Evolutionary conservation across 2,888 invertebrate species (phyloP), one percentile per base, ranked within the genome.

Genomic region (Holacanthella duospinosa): DNA sequence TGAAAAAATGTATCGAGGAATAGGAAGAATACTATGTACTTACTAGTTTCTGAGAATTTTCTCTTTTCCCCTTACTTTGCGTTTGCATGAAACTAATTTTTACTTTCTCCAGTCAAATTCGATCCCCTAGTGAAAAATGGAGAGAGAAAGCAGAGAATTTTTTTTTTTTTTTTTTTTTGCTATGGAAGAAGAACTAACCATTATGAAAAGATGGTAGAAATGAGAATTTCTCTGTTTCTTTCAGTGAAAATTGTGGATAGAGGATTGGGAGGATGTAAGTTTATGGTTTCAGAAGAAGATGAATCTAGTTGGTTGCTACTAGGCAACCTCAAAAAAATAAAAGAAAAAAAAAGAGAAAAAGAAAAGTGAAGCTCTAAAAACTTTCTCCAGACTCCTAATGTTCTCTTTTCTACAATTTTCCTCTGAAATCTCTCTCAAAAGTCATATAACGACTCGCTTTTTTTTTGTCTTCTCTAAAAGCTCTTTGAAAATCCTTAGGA

Each of bases 231-330:
- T 36, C 48, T 48, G 6, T 48, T 21, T n/a, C 48, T 36, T 36
- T 36, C 36, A 12, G 9, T 16, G 36, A 36, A 36, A 12, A n/a
- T n/a, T n/a, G 36, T 36, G 16, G 6, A 36, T 36, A 36, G 36
- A 36, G 36, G 16, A 36, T 36, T 36, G 58, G 60, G 55, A 65
- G 64, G 61, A 68, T 63, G 64, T 62, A 59, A 63, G 62, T 64
- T 68, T 66, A 63, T 64, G 66, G 68, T 66, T 68, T 66, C 64
- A 63, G 60, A 66, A 59, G 55, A 64, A 66, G 64, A 68, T 63
- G 64, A 68, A 61, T 63, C 29, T 62, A 43, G 60, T 48, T 21
- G n/a, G 16, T 48, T 59, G 55, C 57, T 57, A 57, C 60, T 59
- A 59, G 62, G 62, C 62, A 62, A 62, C 62, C 62, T 48, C 48